These are phyloP conservation scores for Chrysochloris asiatica DNA, from an alignment of 2,113 vertebrate species.

Conservation along the genomic window DNA sequence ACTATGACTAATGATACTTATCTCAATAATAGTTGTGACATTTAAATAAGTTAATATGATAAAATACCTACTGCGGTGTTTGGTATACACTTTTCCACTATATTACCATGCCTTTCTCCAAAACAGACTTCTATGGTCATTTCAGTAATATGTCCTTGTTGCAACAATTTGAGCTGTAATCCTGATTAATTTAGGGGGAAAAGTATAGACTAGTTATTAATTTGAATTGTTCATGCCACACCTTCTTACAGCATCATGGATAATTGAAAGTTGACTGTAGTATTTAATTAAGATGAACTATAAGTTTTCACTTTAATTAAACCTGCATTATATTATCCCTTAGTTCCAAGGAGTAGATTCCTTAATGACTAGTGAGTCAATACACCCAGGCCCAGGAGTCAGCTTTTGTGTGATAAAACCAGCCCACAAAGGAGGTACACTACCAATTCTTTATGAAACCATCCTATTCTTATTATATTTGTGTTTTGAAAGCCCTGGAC, in stretches of 20 bases:
- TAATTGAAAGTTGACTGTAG: neutral
- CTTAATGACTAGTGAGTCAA: neutral
- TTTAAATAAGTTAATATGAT: neutral
- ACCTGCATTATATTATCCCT: neutral
- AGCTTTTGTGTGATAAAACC: neutral
- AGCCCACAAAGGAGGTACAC: accelerated
- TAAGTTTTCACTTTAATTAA: slow-evolving; percentile 10
- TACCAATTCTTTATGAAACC: neutral
- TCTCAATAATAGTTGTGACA: no score
- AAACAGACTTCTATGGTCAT: neutral
- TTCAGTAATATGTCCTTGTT: neutral
- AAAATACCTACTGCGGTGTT: neutral
- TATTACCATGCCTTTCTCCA: neutral
- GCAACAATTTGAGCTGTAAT: neutral
- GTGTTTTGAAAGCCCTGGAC: neutral
- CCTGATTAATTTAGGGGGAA: neutral
- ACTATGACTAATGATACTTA: no score
- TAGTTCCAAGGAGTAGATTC: neutral
- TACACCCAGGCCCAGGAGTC: neutral
- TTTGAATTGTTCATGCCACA: neutral
- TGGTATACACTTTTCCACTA: no score
- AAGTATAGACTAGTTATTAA: accelerated
- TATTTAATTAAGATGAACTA: neutral
- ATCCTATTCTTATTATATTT: neutral
- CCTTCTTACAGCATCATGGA: neutral